Base-by-base conservation (phyloP, 92 coral and sea anemone species). In the Pocillopora grandis region DNA sequence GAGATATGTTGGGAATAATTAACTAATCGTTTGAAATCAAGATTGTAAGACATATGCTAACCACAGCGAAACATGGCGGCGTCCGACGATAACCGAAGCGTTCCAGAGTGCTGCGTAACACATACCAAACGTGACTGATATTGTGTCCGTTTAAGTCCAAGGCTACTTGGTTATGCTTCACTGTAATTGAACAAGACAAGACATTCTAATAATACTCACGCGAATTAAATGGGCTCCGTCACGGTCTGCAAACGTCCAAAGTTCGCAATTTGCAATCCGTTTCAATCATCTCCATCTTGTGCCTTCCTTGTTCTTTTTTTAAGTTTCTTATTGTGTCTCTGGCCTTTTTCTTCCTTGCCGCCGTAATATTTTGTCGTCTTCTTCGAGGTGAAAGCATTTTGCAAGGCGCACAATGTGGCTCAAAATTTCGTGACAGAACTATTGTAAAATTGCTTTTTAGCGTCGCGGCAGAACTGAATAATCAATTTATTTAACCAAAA, bases 91-190 rank as follows among this genome's bases (percentile, higher is more conserved):
- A 15, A 15, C 10, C 33, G 73, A 35, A 35, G 12, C 73, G 37
- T 31, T 68, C 56, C 33, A 12, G 55, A 37, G 14, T 11, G 59
- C 52, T 23, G 18, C 59, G 49, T 75, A 36, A 70, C 71, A 59
- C 85, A 71, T 81, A 58, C 85, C 85, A 42, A 4, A 13, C 77
- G 75, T 70, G 55, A 21, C 75, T 70, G 75, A 81, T 81, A 59
- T 42, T 71, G 37, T 20, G 62, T 37, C 42, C 16, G 62, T 59
- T 15, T 36, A 33, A n/a, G 64, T 77, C 37, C 62, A 13, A 12
- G 68, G 61, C 55, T 35, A 14, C 19, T 12, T 52, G 71, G 85
- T 81, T 77, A 81, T 81, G 85, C 69, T 59, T 71, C 77, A 81
- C 42, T 0, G 70, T 42, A 61, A 58, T 59, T 37, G 77, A 18